Evolutionary conservation across 2,797 vertebrate species (phyloP).

Genomic region (Cossypha polioptera): DNA sequence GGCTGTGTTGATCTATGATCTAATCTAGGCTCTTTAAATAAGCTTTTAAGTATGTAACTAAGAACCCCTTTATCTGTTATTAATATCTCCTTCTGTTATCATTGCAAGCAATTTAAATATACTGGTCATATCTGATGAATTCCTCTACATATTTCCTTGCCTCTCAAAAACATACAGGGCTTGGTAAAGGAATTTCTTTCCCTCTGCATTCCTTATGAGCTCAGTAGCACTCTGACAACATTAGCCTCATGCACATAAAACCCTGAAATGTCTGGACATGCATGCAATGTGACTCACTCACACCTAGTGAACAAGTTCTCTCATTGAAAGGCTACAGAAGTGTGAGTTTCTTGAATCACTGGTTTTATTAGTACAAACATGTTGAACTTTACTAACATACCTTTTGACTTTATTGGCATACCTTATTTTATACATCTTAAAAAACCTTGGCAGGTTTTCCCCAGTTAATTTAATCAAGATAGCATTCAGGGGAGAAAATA

Average conservation of each 20-base stretch:
- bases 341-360: constrained; percentile 66
- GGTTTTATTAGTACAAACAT: constrained; percentile 68
- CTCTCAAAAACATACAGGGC: constrained; percentile 5
- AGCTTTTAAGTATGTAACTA: constrained; percentile 59
- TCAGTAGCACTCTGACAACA: constrained; percentile 32
- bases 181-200: neutral
- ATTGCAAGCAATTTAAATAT: constrained; percentile 58
- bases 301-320: constrained; percentile 69
- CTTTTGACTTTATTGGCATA: constrained; percentile 66
- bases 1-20: constrained; percentile 58
- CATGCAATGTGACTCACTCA: constrained; percentile 71
- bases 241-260: constrained; percentile 45
- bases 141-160: constrained; percentile 42
- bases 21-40: constrained; percentile 65
- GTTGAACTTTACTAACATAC: constrained; percentile 67
- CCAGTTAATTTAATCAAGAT: constrained; percentile 58
- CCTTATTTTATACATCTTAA: constrained; percentile 63
- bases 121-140: constrained; percentile 56
- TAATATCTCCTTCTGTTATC: constrained; percentile 61
- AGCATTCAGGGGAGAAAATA: constrained; percentile 24
- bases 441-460: constrained; percentile 63
- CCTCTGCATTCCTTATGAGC: neutral
- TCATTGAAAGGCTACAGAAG: constrained; percentile 60
- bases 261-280: constrained; percentile 57
- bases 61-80: constrained; percentile 55